phyloP scores from a whole-genome alignment of 92 coral and sea anemone species.

The Phenganax subtilis region DNA sequence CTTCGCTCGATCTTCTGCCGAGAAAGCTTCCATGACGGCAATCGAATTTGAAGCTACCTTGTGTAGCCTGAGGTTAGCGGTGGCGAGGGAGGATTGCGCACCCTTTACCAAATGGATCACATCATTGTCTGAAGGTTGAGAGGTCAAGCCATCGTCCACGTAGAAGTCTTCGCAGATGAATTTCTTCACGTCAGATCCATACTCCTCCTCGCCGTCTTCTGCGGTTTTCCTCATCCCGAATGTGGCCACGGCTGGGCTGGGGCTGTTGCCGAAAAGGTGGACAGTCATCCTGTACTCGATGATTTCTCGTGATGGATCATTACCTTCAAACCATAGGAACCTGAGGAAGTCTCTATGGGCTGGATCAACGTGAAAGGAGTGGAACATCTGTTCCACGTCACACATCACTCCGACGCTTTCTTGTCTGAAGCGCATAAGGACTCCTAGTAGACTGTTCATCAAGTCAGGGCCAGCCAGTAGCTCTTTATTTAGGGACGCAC shows the following conservation, averaged over 20 bases:
- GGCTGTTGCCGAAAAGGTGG: conserved; percentile 14
- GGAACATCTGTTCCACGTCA: not conserved
- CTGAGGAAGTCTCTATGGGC: conserved; percentile 1
- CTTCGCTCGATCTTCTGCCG: conserved; percentile 20
- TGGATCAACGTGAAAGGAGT: conserved; percentile 2
- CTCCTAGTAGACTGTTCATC: conserved; percentile 9
- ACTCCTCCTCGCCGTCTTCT: conserved; percentile 39
- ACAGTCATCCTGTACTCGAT: conserved; percentile 20
- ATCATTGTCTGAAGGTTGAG: conserved; percentile 21
- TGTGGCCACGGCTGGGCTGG: conserved; percentile 27
- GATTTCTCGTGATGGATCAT: not conserved
- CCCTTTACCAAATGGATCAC: conserved; percentile 39
- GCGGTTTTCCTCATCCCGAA: conserved; percentile 22
- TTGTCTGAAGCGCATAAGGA: conserved; percentile 6
- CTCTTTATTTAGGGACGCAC: conserved; percentile 5
- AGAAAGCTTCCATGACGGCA: conserved; percentile 48
- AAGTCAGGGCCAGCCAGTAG: conserved; percentile 1
- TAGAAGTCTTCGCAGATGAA: conserved; percentile 43
- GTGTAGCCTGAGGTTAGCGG: conserved; percentile 43
- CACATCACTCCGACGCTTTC: conserved; percentile 18
- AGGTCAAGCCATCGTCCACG: conserved; percentile 42
- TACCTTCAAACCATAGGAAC: not conserved
- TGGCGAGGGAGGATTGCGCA: conserved; percentile 43
- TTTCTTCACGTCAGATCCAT: conserved; percentile 17
- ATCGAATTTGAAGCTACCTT: conserved; percentile 47